Evolutionary conservation across 2,113 vertebrate species (phyloP).

Genomic region (Macrotus californicus): DNA sequence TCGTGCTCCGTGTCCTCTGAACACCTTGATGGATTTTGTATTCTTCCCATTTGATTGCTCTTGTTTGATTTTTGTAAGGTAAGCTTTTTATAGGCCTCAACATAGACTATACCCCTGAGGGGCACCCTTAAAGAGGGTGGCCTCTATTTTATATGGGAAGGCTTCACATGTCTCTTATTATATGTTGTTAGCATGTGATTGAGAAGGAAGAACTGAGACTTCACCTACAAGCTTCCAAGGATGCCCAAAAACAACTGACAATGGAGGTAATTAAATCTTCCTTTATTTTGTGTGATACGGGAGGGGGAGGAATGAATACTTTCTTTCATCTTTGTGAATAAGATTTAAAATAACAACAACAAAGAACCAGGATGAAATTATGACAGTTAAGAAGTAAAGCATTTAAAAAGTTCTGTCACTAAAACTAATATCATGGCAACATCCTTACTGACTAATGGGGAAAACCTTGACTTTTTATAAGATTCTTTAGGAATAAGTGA

Average conservation of each 20-base stretch:
- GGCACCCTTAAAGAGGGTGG: not conserved
- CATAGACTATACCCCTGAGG: not conserved
- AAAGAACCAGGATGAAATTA: not conserved
- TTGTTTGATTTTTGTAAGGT: not conserved
- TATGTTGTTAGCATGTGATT: conserved; percentile 87
- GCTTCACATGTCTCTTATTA: conserved; percentile 44
- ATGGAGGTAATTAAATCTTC: conserved; percentile 84
- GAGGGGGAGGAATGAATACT: not conserved
- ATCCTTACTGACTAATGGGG: not conserved
- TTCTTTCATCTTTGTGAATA: not conserved
- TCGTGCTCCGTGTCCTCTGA: not conserved
- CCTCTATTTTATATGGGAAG: not conserved
- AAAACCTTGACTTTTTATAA: conserved; percentile 18
- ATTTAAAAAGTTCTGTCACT: not conserved
- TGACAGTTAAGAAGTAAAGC: conserved; percentile 32
- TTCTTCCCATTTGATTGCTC: conserved; percentile 14
- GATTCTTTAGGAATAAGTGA: conserved; percentile 30
- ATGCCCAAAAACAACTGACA: conserved; percentile 94
- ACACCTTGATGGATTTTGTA: not conserved
- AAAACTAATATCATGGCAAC: not conserved
- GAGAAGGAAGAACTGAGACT: conserved; percentile 98
- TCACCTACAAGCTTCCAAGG: conserved; percentile 97
- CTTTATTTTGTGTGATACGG: not conserved
- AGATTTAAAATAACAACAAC: not conserved
- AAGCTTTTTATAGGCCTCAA: not conserved